These are phyloP conservation scores for Scomber japonicus DNA, from an alignment of 2,113 vertebrate species.

Conservation along the genomic window DNA sequence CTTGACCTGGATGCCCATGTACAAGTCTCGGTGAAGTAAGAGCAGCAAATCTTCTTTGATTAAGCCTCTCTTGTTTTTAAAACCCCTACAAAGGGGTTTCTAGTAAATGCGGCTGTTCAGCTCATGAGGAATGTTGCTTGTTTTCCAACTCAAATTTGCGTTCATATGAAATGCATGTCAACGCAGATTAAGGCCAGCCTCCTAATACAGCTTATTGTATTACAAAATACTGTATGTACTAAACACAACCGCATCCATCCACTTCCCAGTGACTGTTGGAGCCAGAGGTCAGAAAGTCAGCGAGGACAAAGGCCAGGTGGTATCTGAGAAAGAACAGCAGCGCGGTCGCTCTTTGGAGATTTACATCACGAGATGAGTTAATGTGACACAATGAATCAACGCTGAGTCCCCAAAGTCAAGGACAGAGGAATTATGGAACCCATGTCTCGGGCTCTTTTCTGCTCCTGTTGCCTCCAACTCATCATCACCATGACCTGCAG, in stretches of 20 bases:
- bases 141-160: conserved; percentile 49
- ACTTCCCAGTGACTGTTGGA: conserved; percentile 23
- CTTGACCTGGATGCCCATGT: conserved; percentile 64
- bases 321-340: conserved; percentile 54
- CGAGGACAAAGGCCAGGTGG: conserved; percentile 49
- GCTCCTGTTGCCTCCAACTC: conserved; percentile 40
- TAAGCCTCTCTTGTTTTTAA: conserved; percentile 73
- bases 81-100: conserved; percentile 69
- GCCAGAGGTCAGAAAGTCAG: conserved; percentile 53
- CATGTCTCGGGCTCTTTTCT: conserved; percentile 36
- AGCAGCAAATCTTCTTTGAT: conserved; percentile 76
- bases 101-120: conserved; percentile 53
- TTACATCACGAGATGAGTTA: conserved; percentile 45
- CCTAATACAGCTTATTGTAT: conserved; percentile 42
- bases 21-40: conserved; percentile 60
- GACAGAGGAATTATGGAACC: conserved; percentile 47
- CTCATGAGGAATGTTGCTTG: conserved; percentile 68
- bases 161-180: conserved; percentile 51
- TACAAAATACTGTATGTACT: conserved; percentile 13
- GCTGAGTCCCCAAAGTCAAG: conserved; percentile 55
- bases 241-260: neutral
- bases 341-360: conserved; percentile 55
- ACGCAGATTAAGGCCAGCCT: conserved; percentile 25
- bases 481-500: conserved; percentile 45
- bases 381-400: conserved; percentile 50